Percentiles rank a stretch among this genome's conserved stretches.
phyloP scores from a whole-genome alignment of 2,113 vertebrate genomes.

The Thymallus thymallus region DNA sequence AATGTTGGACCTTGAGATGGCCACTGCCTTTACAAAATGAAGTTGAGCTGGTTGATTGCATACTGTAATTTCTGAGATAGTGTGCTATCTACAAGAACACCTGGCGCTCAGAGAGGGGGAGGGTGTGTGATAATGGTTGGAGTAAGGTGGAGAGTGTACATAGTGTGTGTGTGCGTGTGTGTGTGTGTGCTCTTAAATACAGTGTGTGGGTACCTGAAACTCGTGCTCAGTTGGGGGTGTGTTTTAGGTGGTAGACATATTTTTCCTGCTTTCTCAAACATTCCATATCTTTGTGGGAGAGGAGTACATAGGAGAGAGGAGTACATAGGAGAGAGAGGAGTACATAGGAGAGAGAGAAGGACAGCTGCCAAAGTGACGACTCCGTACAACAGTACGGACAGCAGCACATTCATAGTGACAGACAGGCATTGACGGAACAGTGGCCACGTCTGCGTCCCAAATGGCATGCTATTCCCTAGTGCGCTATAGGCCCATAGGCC shows the following conservation, averaged over 20 bases:
- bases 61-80: conserved; percentile 58
- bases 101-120: conserved; percentile 37
- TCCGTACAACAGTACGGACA: conserved; percentile 26
- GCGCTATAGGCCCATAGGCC: too few relatives aligned
- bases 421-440: conserved; percentile 36
- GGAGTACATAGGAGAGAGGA: conserved; percentile 16
- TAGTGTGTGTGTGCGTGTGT: conserved; percentile 1
- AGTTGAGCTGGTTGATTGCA: conserved; percentile 53
- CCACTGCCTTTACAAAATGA: conserved; percentile 53
- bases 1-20: conserved; percentile 43
- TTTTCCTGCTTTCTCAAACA: not conserved
- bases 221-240: not conserved
- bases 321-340: conserved; percentile 20
- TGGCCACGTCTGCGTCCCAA: not conserved
- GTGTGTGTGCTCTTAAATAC: not conserved
- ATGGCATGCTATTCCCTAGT: not conserved
- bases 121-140: conserved; percentile 26
- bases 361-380: conserved; percentile 33
- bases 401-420: conserved; percentile 29
- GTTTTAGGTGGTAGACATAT: not conserved
- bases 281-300: conserved; percentile 9
- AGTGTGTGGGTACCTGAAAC: not conserved
- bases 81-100: conserved; percentile 60
- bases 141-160: not conserved
- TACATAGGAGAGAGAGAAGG: conserved; percentile 14